Evolutionary conservation across 2,797 vertebrate genomes (phyloP), one percentile per base, ranked within the genome.

Genomic region (Chelmon rostratus): DNA sequence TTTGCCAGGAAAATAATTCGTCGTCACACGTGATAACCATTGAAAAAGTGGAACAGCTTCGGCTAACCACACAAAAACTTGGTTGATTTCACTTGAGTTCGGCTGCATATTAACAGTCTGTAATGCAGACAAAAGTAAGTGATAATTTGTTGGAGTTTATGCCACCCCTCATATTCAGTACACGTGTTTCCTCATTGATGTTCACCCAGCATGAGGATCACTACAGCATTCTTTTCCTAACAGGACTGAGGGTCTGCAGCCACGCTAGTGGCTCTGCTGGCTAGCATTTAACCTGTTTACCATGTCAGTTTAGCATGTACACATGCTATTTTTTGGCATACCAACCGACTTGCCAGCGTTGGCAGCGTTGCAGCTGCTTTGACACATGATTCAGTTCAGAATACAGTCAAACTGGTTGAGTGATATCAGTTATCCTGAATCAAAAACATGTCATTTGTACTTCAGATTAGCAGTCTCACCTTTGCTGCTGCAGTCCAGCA

Each of bases 401-500:
- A n/a, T n/a, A n/a, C n/a, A n/a, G n/a, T n/a, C n/a, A n/a, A n/a
- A n/a, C n/a, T n/a, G n/a, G n/a, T n/a, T n/a, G n/a, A n/a, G n/a
- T n/a, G n/a, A n/a, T n/a, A n/a, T n/a, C n/a, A n/a, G n/a, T n/a
- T n/a, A n/a, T n/a, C n/a, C n/a, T n/a, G n/a, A n/a, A n/a, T n/a
- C n/a, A n/a, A n/a, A n/a, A n/a, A n/a, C n/a, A n/a, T n/a, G n/a
- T n/a, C n/a, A n/a, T n/a, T n/a, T n/a, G n/a, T n/a, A n/a, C n/a
- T n/a, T n/a, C n/a, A n/a, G n/a, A n/a, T n/a, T n/a, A n/a, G n/a
- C n/a, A 3, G 31, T 65, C 80, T 81, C 73, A 99, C 98, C 97
- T 98, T 96, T 97, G 79, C 79, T 94, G 90, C 86, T 96, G 95
- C 98, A 99, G 90, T 99, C 96, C 88, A 99, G 91, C 46, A 94